Evolutionary conservation across 2,888 invertebrate species (phyloP), one percentile per base, ranked within the genome.

Genomic region (Dryobotodes eremita): DNA sequence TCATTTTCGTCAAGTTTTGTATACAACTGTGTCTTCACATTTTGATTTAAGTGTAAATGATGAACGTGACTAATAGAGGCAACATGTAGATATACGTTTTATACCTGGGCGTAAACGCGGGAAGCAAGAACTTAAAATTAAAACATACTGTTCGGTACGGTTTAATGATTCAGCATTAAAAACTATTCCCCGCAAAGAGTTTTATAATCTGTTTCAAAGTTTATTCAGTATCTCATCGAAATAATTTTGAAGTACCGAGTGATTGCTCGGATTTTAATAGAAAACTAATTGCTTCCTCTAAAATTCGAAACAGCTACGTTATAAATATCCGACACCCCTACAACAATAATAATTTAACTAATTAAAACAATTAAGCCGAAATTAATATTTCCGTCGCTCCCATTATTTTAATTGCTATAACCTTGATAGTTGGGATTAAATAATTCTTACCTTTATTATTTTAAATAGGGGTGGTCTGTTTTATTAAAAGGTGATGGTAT

Each of bases 341-440:
- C 46, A 72, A 80, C 66, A 80, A 80, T 75, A 75, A 80, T 83
- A 84, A 84, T 83, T 83, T 65, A 72, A 83, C 71, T 80, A 84
- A 83, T 83, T 83, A 80, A 80, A 84, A 80, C 76, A 82, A 83
- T 82, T 84, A 69, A 83, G 75, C 75, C 84, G 68, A 80, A 80
- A 84, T 84, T 84, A 75, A 83, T 82, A 82, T 84, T 80, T 84
- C 71, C 68, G 64, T 69, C 59, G 80, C 72, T 69, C n/a, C 80
- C 53, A 23, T 80, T 84, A 72, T 84, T 83, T 80, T 84, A 83
- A 83, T 83, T 84, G 80, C 55, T 57, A 17, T 64, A 80, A 57
- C 75, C 69, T 69, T 75, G 46, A 80, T 75, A 80, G 75, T 83
- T 74, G 68, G 62, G 57, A 69, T 72, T 71, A 59, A 69, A 79